These are phyloP conservation scores for Antennarius striatus DNA, from an alignment of 2,113 vertebrate genomes.

Conservation along the genomic window DNA sequence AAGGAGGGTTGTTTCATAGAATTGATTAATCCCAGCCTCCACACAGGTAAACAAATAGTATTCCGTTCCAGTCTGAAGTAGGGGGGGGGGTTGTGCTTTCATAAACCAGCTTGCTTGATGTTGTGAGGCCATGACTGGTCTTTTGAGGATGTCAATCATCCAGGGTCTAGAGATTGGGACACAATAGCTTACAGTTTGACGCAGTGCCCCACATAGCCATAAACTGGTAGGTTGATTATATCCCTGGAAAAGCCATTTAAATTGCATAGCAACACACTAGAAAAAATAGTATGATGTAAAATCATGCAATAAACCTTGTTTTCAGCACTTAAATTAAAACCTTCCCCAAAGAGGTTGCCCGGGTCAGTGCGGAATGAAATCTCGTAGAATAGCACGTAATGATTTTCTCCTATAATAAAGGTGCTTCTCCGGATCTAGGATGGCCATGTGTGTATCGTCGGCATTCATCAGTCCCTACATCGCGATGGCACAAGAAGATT, in stretches of 20 bases:
- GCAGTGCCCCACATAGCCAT: conserved; percentile 28
- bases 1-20: conserved; percentile 9
- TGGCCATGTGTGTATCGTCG: conserved; percentile 62
- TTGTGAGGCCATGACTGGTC: conserved; percentile 63
- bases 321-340: conserved; percentile 41
- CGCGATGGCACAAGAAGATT: conserved; percentile 70
- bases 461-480: conserved; percentile 70
- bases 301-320: conserved; percentile 41
- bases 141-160: conserved; percentile 53
- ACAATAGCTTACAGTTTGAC: conserved; percentile 59
- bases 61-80: conserved; percentile 59
- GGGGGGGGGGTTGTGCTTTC: conserved; percentile 40
- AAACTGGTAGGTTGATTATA: conserved; percentile 27
- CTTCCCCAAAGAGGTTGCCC: conserved; percentile 49
- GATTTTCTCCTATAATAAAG: conserved; percentile 66
- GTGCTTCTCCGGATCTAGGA: conserved; percentile 45
- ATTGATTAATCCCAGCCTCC: conserved; percentile 16
- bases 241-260: conserved; percentile 13
- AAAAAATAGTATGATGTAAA: conserved; percentile 49
- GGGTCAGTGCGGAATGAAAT: conserved; percentile 67
- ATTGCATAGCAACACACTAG: conserved; percentile 18
- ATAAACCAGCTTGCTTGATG: conserved; percentile 77
- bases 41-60: conserved; percentile 82
- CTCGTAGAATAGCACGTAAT: conserved; percentile 55
- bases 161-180: conserved; percentile 30